These are phyloP conservation scores for Endotricha flammealis DNA, from an alignment of 2,888 invertebrate species.

Conservation along the genomic window DNA sequence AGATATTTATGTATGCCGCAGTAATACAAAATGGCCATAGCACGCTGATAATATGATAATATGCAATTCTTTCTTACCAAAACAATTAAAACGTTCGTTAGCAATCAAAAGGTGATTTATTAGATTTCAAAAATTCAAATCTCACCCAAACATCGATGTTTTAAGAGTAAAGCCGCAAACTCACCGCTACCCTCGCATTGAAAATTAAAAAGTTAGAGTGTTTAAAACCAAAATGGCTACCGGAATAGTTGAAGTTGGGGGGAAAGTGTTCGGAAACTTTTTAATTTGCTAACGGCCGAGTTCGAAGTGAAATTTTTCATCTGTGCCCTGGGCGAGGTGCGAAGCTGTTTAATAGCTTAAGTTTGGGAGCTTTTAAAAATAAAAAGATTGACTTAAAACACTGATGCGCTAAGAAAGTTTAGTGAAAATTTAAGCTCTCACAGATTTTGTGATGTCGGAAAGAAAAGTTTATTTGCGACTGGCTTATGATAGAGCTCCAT, in stretches of 20 bases:
- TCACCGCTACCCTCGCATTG: conserved; percentile 19
- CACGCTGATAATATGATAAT: no score
- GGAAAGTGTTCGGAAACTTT: conserved; percentile 49
- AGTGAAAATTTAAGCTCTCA: no score
- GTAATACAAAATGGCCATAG: no score
- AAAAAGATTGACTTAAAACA: conserved; percentile 9
- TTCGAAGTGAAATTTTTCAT: conserved; percentile 50
- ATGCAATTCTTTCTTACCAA: no score
- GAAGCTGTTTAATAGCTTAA: conserved; percentile 34
- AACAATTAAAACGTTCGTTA: no score
- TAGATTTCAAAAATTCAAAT: not conserved
- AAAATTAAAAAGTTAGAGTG: conserved; percentile 39
- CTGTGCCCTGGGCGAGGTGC: conserved; percentile 25
- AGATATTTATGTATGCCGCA: no score
- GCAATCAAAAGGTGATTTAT: no score
- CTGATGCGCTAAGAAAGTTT: not conserved
- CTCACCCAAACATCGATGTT: not conserved
- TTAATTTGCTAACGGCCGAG: conserved; percentile 46
- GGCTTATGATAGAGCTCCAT: no score
- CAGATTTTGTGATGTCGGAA: no score
- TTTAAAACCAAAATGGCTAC: conserved; percentile 41
- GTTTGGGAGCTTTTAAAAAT: conserved; percentile 20
- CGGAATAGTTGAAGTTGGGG: conserved; percentile 42
- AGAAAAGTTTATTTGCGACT: no score
- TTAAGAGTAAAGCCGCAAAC: conserved; percentile 12